phyloP scores from a whole-genome alignment of 2,797 vertebrate species.

The Pangasius macronema region DNA sequence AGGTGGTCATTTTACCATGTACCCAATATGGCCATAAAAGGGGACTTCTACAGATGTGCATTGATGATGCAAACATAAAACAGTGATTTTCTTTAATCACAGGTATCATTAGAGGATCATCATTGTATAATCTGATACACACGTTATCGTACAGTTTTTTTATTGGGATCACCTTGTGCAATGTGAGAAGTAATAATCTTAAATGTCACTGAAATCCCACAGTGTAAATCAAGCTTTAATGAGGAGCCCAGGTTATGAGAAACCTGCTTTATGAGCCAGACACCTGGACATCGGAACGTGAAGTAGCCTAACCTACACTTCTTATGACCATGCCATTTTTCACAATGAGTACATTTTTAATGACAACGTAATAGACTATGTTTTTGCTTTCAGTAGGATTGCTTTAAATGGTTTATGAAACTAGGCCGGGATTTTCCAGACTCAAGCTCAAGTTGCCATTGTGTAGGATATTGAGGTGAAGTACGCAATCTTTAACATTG shows the following conservation, averaged over 20 bases:
- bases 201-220: neutral
- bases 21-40: neutral
- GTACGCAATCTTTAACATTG: neutral
- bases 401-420: neutral
- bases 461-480: neutral
- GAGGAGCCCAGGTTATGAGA: neutral
- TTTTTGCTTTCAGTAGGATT: neutral
- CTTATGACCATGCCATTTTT: neutral
- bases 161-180: neutral
- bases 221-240: neutral
- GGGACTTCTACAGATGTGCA: neutral
- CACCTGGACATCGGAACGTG: neutral
- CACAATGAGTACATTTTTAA: neutral
- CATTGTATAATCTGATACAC: neutral
- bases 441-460: neutral
- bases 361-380: neutral
- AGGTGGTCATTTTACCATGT: neutral
- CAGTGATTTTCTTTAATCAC: neutral
- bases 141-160: neutral
- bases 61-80: neutral
- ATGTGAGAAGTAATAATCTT: neutral
- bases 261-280: conserved; percentile 4
- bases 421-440: neutral
- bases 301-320: neutral
- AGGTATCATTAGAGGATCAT: neutral